Evolutionary conservation across 2,797 vertebrate genomes (phyloP).

Genomic region (Catharus ustulatus): DNA sequence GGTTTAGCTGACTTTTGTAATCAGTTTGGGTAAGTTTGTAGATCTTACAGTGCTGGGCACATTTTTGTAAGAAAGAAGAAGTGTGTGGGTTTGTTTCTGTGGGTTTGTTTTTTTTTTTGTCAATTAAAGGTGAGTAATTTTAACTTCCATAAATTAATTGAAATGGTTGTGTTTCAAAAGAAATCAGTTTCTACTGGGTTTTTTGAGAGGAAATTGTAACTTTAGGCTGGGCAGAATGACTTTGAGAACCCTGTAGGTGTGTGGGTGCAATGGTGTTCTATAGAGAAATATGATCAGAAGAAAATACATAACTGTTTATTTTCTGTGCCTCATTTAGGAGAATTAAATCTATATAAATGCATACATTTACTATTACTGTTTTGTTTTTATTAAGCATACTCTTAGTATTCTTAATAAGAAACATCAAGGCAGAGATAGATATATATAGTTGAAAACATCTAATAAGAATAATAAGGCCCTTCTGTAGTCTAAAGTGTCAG

Average conservation of each 20-base stretch:
- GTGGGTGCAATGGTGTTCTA: not conserved
- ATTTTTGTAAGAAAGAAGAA: not conserved
- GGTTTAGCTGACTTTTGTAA: not conserved
- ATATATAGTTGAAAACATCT: not conserved
- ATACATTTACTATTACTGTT: not conserved
- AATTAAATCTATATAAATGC: not conserved
- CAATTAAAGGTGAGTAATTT: not conserved
- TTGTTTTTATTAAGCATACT: not conserved
- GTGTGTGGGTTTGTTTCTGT: not conserved
- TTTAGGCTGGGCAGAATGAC: not conserved
- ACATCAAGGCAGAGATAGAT: not conserved
- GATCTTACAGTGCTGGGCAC: not conserved
- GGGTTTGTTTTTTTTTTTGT: not conserved
- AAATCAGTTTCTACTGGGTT: fast-evolving
- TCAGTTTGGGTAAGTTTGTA: not conserved
- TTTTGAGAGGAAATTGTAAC: not conserved
- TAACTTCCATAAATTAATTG: not conserved
- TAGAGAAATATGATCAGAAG: not conserved
- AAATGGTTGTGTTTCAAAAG: not conserved
- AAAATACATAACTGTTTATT: not conserved
- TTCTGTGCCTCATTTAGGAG: not conserved
- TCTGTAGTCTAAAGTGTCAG: not conserved
- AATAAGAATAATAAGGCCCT: not conserved
- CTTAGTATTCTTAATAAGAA: not conserved
- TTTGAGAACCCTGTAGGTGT: not conserved